Evolutionary conservation across 2,113 vertebrate species (phyloP), one percentile per base, ranked within the genome.

Genomic region (Oreocharis arfaki): DNA sequence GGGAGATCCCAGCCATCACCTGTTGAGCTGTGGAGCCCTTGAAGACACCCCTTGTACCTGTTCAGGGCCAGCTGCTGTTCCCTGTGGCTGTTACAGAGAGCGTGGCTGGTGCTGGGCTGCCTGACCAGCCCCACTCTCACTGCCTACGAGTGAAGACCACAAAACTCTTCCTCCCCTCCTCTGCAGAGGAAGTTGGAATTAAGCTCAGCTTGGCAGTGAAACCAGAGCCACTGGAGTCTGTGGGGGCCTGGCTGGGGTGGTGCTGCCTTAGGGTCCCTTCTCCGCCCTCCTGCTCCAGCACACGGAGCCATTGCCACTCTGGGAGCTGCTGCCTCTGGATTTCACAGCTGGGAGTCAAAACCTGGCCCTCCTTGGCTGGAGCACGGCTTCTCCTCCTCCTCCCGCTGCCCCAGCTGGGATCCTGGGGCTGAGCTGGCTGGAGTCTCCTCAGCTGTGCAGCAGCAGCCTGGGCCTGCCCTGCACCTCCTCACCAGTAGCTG

Each of bases 221-320:
- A 37, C 23, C 1, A 0, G 22, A 59, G 64, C 26, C 6, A 6
- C 32, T 1, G 0, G 3, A 15, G 59, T 8, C 47, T 23, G 17
- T 0, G 5, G 6, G 67, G 90, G 63, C 13, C 37, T 33, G 8
- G 28, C 59, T 27, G 47, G 13, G 35, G 10, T 21, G 89, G 50
- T 33, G 77, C 69, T 32, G 87, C 81, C 84, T 33, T 56, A 22
- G 6, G 24, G 69, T 37, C 39, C 44, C 32, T 68, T n/a, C 13
- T 20, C 13, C 0, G 11, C 17, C 7, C 53, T 41, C 46, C 19
- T 41, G 13, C 28, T 59, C 27, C 39, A 6, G 67, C 33, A 5
- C 32, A 0, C 0, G 3, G 17, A 63, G 44, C 70, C 17, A 0
- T 16, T 14, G 19, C 20, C 16, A 27, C 52, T 19, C 44, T 3